phyloP scores from a whole-genome alignment of 2,888 invertebrate species.

The Tineola bisselliella region DNA sequence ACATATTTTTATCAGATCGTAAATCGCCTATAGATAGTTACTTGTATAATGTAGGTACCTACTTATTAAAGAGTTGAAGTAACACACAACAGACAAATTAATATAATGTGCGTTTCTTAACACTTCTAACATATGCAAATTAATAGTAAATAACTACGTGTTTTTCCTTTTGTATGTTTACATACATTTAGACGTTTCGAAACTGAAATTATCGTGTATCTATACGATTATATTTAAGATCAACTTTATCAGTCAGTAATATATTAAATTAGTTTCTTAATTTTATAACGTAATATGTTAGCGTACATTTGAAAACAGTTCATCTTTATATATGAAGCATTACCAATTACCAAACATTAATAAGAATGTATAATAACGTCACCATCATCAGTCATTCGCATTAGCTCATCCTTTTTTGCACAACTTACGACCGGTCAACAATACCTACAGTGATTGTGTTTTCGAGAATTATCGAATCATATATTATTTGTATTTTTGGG shows the following conservation, averaged over 20 bases:
- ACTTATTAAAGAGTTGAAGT: background rate
- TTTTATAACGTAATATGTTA: background rate
- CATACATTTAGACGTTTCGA: background rate
- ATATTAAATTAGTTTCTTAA: background rate
- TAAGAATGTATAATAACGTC: constrained; percentile 12
- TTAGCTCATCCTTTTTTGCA: constrained; percentile 12
- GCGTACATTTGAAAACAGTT: background rate
- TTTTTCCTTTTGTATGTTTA: background rate
- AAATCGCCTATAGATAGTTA: too few relatives aligned
- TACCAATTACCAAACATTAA: constrained; percentile 4
- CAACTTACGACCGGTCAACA: background rate
- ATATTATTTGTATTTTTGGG: background rate
- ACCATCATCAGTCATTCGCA: constrained; percentile 10
- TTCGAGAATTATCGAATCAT: background rate
- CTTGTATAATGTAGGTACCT: background rate
- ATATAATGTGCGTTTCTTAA: background rate
- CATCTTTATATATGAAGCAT: background rate
- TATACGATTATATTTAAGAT: background rate
- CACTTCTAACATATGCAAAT: background rate
- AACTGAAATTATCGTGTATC: background rate
- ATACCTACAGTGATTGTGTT: background rate
- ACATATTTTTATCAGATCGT: too few relatives aligned
- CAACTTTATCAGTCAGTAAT: background rate
- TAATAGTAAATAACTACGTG: background rate
- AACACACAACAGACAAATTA: background rate